A percentile compares a stretch with the other conserved stretches of the same genome.
phyloP scores from a whole-genome alignment of 1,140 invertebrate species.

The Argopecten irradians region DNA sequence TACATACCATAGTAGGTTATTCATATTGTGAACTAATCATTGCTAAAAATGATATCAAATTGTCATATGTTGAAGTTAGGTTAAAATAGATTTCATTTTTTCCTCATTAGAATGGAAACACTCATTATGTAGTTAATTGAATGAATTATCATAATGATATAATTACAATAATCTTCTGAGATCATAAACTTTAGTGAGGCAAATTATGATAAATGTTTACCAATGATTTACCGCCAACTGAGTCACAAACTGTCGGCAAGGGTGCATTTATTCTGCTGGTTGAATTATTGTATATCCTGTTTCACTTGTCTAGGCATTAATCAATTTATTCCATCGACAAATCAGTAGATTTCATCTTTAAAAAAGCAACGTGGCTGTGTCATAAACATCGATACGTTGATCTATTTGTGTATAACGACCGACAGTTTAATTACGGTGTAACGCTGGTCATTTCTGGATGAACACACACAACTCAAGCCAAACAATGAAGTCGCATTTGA shows the following conservation, averaged over 20 bases:
- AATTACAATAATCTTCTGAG: background rate
- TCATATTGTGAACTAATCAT: no score
- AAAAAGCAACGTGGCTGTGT: background rate
- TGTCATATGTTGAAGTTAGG: background rate
- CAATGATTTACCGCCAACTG: background rate
- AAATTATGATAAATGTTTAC: background rate
- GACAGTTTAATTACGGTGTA: conserved; percentile 6
- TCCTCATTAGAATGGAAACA: background rate
- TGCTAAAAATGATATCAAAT: background rate
- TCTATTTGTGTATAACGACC: background rate
- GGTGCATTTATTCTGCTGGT: background rate
- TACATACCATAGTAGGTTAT: no score
- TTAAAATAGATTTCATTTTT: background rate
- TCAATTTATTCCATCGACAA: conserved; percentile 12
- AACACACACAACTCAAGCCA: background rate
- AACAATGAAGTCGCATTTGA: background rate
- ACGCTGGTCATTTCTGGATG: conserved; percentile 20
- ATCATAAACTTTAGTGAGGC: background rate
- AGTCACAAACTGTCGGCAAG: background rate
- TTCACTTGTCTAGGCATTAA: background rate
- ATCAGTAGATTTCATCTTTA: conserved; percentile 22
- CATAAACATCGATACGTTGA: background rate
- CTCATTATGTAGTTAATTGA: background rate
- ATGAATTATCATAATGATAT: background rate
- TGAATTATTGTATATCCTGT: background rate